Base-by-base conservation (phyloP, 2,797 vertebrate species). In the Aldrovandia affinis region DNA sequence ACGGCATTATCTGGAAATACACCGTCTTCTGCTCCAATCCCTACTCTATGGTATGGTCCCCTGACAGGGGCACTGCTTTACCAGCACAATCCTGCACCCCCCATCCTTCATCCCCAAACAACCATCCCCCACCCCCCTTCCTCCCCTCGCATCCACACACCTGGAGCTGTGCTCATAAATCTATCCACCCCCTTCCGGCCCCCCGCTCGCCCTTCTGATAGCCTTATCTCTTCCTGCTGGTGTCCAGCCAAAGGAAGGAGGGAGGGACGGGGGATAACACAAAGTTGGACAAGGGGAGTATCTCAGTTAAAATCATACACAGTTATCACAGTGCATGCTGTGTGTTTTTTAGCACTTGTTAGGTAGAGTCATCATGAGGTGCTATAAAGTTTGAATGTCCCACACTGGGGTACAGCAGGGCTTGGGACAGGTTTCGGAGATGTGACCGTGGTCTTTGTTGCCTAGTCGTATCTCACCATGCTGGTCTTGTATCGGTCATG, bases 1-100 rank as follows among this genome's bases (percentile, higher is more conserved):
- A 99, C 0, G 98, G 98, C 88, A 94, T 99, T 90, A 99, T 99
- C 94, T 95, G 97, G 88, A 99, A 99, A 93, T 99, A 99, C 94
- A 99, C 97, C 0, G 96, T 99, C 84, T 99, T 99, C 96, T 99
- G 98, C 94, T 99, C 98, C 0, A 97, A 99, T 91, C 97, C 98
- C 42, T 98, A 98, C 90, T 98, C 98, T 82, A 99, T 97, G 85
- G 98, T 99, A 95, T 95, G 93, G 90, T 30, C 63, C 61, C 63
- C 22, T 30, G 50, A 22, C 22, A 42, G 77, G 83, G 28, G 18
- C 52, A 47, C 65, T n/a, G 42, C 77, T 39, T 80, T 28, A 33
- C 54, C 30, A 8, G n/a, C 5, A 36, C 22, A n/a, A 0, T 50
- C 61, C 39, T 59, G 50, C 65, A 8, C 15, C 39, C 50, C 42